phyloP scores from a whole-genome alignment of 2,888 invertebrate genomes.

The Crocallis elinguaria region DNA sequence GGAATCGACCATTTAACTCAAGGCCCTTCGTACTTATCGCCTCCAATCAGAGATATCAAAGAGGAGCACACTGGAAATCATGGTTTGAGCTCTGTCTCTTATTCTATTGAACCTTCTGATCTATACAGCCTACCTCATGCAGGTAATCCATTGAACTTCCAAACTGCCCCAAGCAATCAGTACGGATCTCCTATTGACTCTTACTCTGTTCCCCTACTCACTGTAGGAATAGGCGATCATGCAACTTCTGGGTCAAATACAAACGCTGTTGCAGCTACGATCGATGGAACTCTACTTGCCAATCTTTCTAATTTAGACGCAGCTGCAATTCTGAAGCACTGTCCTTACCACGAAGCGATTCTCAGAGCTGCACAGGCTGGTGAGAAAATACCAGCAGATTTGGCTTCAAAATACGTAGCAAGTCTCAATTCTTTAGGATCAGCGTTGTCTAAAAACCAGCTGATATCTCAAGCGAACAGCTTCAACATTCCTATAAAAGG shows the following conservation, averaged over 20 bases:
- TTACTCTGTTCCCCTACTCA: conserved; percentile 78
- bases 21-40: conserved; percentile 86
- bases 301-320: conserved; percentile 73
- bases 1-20: conserved; percentile 81
- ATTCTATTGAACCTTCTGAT: conserved; percentile 79
- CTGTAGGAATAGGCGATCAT: conserved; percentile 72
- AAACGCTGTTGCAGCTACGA: conserved; percentile 66
- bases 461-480: conserved; percentile 40
- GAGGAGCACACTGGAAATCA: conserved; percentile 66
- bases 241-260: conserved; percentile 75
- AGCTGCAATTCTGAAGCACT: conserved; percentile 78
- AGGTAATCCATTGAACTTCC: conserved; percentile 78
- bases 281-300: conserved; percentile 71
- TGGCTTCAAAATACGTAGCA: conserved; percentile 81
- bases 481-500: conserved; percentile 58
- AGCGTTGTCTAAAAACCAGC: conserved; percentile 72
- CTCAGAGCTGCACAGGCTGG: conserved; percentile 72
- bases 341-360: conserved; percentile 82
- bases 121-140: conserved; percentile 81
- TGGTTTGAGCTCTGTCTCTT: conserved; percentile 58
- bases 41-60: conserved; percentile 86
- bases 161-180: conserved; percentile 57
- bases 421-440: conserved; percentile 81
- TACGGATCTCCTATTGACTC: conserved; percentile 81
- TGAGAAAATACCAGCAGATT: conserved; percentile 73